Percentiles rank a stretch among this genome's conserved stretches.
Evolutionary conservation across 2,888 invertebrate genomes (phyloP).

Genomic region (Chorisops tibialis): DNA sequence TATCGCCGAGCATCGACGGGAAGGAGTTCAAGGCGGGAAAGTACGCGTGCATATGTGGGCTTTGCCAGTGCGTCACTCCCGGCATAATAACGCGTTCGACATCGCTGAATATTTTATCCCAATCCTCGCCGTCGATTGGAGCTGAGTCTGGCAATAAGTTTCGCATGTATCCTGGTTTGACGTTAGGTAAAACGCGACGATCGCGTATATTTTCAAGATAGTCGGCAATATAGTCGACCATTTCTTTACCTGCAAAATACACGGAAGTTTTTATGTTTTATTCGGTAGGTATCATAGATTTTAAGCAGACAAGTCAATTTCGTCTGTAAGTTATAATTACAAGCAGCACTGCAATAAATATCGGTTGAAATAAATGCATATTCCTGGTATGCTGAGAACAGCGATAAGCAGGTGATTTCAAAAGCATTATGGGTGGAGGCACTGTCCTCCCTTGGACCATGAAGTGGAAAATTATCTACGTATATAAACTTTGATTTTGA

Average conservation of each 20-base stretch:
- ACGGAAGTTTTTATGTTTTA: neutral
- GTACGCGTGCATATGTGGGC: slow-evolving; percentile 97
- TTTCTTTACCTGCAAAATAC: slow-evolving; percentile 76
- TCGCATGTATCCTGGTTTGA: slow-evolving; percentile 91
- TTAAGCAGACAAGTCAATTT: too few relatives aligned
- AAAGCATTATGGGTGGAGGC: too few relatives aligned
- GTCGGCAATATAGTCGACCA: slow-evolving; percentile 98
- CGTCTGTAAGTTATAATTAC: too few relatives aligned
- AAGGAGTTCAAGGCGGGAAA: slow-evolving; percentile 93
- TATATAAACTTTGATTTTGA: too few relatives aligned
- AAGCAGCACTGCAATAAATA: too few relatives aligned
- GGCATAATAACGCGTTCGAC: slow-evolving; percentile 95
- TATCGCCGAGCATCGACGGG: slow-evolving; percentile 91
- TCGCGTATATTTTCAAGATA: slow-evolving; percentile 89
- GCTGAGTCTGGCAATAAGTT: slow-evolving; percentile 81
- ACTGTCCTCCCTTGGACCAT: too few relatives aligned
- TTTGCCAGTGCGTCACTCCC: slow-evolving; percentile 77
- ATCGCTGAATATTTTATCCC: slow-evolving; percentile 89
- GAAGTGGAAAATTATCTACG: too few relatives aligned
- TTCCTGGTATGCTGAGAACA: too few relatives aligned
- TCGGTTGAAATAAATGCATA: too few relatives aligned
- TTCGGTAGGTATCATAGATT: too few relatives aligned
- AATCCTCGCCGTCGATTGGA: slow-evolving; percentile 81
- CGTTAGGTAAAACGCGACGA: slow-evolving; percentile 87
- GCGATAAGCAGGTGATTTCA: too few relatives aligned